Percentiles rank a stretch among this genome's conserved stretches.
Evolutionary conservation across 2,113 vertebrate species (phyloP).

Genomic region (Irena cyanogastra): DNA sequence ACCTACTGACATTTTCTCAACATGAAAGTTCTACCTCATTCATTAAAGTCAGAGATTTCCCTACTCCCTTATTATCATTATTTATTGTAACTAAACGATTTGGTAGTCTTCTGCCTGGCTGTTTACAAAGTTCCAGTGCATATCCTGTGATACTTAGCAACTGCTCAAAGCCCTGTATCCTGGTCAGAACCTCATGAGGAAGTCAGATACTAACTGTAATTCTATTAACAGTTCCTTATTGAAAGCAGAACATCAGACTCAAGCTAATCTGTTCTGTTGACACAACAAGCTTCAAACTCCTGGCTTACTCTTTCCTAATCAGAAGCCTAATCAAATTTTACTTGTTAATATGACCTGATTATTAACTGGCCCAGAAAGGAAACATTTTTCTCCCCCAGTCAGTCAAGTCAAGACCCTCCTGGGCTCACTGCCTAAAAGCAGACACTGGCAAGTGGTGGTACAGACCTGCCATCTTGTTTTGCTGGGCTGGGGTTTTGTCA

Average conservation of each 20-base stretch:
- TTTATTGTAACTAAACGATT: neutral
- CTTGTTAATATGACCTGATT: constrained; percentile 22
- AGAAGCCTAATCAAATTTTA: constrained; percentile 47
- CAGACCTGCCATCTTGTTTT: neutral
- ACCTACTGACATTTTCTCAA: neutral
- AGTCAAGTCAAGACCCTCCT: neutral
- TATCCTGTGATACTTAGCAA: neutral
- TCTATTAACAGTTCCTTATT: neutral
- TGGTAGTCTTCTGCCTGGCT: neutral
- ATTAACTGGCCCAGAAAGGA: constrained; percentile 32
- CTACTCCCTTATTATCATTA: neutral
- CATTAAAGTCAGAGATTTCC: neutral
- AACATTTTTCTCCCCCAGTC: neutral
- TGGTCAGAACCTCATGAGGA: neutral
- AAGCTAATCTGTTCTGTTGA: constrained; percentile 32
- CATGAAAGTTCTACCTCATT: neutral
- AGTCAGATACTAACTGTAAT: neutral
- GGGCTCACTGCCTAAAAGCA: neutral
- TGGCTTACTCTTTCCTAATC: constrained; percentile 5
- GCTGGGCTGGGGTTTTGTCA: neutral
- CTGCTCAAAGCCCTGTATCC: neutral
- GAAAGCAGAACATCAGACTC: constrained; percentile 2
- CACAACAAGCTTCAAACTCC: constrained; percentile 30
- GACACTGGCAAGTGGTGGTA: neutral
- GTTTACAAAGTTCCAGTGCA: neutral